phyloP scores from a whole-genome alignment of 2,888 invertebrate genomes.

The Melangyna quadrimaculata region DNA sequence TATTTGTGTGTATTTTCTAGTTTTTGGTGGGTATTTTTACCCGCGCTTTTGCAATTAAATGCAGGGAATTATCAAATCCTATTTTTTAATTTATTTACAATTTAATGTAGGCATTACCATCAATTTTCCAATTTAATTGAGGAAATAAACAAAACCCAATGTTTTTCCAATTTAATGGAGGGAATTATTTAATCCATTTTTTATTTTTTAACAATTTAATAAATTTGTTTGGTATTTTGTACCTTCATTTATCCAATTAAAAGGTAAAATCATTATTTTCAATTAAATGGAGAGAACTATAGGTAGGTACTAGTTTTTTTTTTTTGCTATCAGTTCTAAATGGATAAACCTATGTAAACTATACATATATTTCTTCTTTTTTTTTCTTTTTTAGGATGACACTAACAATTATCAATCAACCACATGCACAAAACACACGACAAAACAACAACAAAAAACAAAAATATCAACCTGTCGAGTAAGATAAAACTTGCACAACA shows the following conservation, averaged over 20 bases:
- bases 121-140: constrained; percentile 1
- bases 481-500: too few species aligned
- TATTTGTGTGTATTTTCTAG: too few species aligned
- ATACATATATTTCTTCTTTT: background rate
- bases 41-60: too few species aligned
- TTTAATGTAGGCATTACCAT: background rate
- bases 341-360: background rate
- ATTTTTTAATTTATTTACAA: background rate
- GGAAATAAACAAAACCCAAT: background rate
- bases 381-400: too few species aligned
- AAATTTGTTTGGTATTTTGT: background rate
- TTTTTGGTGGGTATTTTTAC: too few species aligned
- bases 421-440: too few species aligned
- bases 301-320: too few species aligned
- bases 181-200: background rate
- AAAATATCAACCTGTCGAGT: too few species aligned
- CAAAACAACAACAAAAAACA: too few species aligned
- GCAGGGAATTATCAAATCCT: background rate
- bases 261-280: background rate
- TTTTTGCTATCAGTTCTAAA: background rate
- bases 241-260: background rate
- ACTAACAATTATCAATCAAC: too few species aligned
- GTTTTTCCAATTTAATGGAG: constrained; percentile 1
- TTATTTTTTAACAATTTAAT: background rate
- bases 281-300: too few species aligned